Base-by-base conservation (phyloP, 2,888 invertebrate genomes). In the Cerastis rubricosa region DNA sequence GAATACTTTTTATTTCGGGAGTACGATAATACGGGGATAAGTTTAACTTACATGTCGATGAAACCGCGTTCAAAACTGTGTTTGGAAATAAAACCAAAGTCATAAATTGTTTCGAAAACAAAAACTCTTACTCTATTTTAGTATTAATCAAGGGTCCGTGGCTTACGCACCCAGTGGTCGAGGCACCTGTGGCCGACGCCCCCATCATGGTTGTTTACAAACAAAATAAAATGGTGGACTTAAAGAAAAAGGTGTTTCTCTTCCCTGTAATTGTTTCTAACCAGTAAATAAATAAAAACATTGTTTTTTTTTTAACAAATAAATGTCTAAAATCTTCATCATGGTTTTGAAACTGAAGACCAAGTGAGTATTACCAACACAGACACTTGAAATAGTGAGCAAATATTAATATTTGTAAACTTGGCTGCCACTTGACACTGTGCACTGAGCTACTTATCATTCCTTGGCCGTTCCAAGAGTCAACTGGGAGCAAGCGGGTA, bases 401-500 rank as follows among this genome's bases (percentile, higher is more conserved):
- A 81, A 49, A 64, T 81, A 77, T 76, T 76, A 79, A 51, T 80
- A 77, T 77, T 47, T 45, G 54, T 73, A n/a, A 64, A 71, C 71
- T 74, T 69, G 45, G 64, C 57, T 71, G n/a, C 47, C 67, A 22
- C 59, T 68, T 61, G 63, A 59, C 43, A 45, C 22, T 47, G 49
- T 81, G 78, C 73, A 70, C 72, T 49, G 25, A 75, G 72, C 64
- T 81, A 81, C 77, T 88, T 88, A 78, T 75, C 71, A 79, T 85
- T 78, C 76, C 64, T n/a, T 14, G 59, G 64, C 65, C 74, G 78
- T 74, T 78, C 71, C 61, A 71, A 66, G 71, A 76, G 71, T 78
- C 85, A 78, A 77, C 83, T 73, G 86, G 78, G 71, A 84, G 69
- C 51, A 43, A 65, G n/a, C 43, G 74, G 43, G 71, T 74, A 77